phyloP scores from a whole-genome alignment of 1,140 invertebrate species.

The Cyclina sinensis region DNA sequence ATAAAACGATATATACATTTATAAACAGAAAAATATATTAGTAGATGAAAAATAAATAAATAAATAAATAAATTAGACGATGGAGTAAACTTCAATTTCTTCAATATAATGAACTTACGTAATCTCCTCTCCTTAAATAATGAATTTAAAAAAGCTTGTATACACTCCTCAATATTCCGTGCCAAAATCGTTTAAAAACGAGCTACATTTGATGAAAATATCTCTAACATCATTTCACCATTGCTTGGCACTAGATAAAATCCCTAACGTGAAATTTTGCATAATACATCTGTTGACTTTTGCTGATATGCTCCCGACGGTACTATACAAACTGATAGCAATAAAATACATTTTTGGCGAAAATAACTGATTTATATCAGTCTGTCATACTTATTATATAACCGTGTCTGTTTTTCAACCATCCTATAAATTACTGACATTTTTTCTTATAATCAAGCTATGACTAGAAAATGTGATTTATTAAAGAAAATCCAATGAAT shows the following conservation, averaged over 20 bases:
- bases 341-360: background rate
- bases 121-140: no score
- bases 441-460: no score
- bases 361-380: background rate
- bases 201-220: no score
- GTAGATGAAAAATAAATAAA: no score
- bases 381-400: background rate
- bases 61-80: no score
- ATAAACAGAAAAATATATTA: no score
- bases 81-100: no score
- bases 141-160: no score
- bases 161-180: no score
- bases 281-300: conserved; percentile 3
- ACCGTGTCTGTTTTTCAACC: background rate
- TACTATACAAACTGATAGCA: background rate
- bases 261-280: background rate
- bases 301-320: background rate
- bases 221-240: background rate
- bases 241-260: background rate
- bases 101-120: no score
- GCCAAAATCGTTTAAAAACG: no score
- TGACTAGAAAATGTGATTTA: background rate
- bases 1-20: no score
- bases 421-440: background rate
- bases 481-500: background rate